A percentile compares a stretch with the other conserved stretches of the same genome.
phyloP scores from a whole-genome alignment of 1,140 invertebrate species.

The Plectrocnemia conspersa region DNA sequence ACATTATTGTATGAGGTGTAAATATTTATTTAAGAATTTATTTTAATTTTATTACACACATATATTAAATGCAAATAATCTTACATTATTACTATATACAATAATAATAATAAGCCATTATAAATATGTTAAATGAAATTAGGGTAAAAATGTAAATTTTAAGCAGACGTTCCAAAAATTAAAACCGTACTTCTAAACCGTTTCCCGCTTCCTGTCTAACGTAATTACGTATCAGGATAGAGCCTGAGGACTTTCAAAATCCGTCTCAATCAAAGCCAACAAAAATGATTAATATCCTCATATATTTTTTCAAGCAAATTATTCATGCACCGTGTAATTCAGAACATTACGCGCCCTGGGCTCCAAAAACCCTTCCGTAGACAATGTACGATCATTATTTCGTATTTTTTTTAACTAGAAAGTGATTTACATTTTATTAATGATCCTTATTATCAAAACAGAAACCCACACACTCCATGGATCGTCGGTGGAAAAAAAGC shows the following conservation, averaged over 20 bases:
- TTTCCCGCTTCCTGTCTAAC: constrained; percentile 7
- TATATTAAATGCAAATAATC: no score
- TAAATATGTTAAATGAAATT: no score
- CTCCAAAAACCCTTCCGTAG: not conserved
- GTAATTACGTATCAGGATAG: constrained; percentile 11
- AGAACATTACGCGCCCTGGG: constrained; percentile 5
- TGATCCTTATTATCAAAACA: constrained; percentile 35
- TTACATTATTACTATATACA: no score
- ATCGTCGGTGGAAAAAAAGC: constrained; percentile 28
- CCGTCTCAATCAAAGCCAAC: constrained; percentile 9
- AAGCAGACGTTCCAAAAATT: no score
- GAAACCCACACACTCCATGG: constrained; percentile 31
- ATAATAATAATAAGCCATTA: no score
- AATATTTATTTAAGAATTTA: no score
- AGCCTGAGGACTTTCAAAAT: constrained; percentile 12
- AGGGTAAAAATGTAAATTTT: no score
- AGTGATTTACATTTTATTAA: constrained; percentile 36
- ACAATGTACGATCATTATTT: constrained; percentile 9
- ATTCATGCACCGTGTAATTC: constrained; percentile 24
- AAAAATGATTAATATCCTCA: constrained; percentile 17
- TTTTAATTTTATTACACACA: no score
- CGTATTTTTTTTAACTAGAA: constrained; percentile 16
- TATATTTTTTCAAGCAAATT: constrained; percentile 6
- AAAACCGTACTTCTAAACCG: constrained; percentile 13
- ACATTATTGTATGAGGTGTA: no score